Base-by-base conservation (phyloP, 1,140 invertebrate species). In the Vanessa atalanta region DNA sequence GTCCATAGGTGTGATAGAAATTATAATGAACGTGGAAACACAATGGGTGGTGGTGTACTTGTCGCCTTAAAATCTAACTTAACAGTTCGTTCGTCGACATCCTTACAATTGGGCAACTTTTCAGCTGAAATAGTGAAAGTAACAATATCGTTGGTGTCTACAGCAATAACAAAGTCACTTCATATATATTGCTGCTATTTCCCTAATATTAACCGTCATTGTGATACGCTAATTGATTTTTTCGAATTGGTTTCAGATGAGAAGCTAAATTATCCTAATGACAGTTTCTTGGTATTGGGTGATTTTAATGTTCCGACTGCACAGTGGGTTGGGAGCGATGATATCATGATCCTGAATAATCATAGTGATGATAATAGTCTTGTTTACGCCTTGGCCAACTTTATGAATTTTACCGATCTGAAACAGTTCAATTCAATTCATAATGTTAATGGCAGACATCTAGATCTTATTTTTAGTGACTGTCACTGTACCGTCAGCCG, bases 211-310 rank as follows among this genome's bases (percentile, higher is more conserved):
- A 11, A n/a, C 11, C 26, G 9, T 8, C 57, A 61, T 26, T 20
- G 13, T 48, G 47, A 65, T 11, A 9, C 15, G 13, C 64, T 65
- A 7, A 48, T 43, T 65, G 64, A 50, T 20, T 65, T 15, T 47
- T 65, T 48, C 20, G 64, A 65, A 48, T 7, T 65, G 47, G 13
- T 65, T 47, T 65, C 64, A 9, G 20, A 65, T 50, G 64, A 65
- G n/a, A 7, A 48, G 11, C 6, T 65, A 47, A 16, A 9, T 11
- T 20, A 65, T 48, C 64, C 64, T 65, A 37, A 48, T 48, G 64
- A 65, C 48, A 65, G 13, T 48, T 65, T 31, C 26, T 31, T 31
- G 26, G 26, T 31, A 31, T 31, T 31, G 26, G 26, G 26, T 31
- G 26, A 31, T 16, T 50, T 65, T 65, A 65, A 65, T 16, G 48